A percentile compares a stretch with the other conserved stretches of the same genome.
Evolutionary conservation across 2,113 vertebrate species (phyloP).

Genomic region (Poeciliopsis turrubarensis): DNA sequence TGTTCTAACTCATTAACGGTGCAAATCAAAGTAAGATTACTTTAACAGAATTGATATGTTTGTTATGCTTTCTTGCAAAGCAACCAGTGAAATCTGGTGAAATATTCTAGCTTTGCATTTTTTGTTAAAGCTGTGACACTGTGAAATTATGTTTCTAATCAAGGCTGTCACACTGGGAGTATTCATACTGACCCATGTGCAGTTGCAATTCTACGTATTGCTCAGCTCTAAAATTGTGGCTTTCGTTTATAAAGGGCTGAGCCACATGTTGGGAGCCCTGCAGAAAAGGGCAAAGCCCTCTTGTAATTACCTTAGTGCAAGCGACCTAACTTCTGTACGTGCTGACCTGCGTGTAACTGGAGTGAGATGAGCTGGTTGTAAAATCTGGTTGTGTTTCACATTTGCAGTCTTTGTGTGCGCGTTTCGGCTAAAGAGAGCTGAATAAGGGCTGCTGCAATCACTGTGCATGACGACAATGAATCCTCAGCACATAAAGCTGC

Average conservation of each 20-base stretch:
- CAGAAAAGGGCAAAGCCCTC: constrained; percentile 22
- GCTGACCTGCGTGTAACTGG: constrained; percentile 20
- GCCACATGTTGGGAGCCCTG: constrained; percentile 22
- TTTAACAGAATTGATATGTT: not conserved
- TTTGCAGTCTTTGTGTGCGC: constrained; percentile 7
- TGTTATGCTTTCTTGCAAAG: not conserved
- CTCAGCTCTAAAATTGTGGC: not conserved
- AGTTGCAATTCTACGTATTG: not conserved
- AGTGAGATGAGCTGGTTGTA: constrained; percentile 17
- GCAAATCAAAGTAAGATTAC: too few relatives aligned
- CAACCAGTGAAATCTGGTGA: not conserved
- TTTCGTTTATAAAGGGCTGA: not conserved
- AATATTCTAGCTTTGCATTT: not conserved
- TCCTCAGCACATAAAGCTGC: constrained; percentile 50
- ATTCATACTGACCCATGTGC: not conserved
- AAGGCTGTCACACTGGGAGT: not conserved
- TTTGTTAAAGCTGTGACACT: not conserved
- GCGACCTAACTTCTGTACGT: constrained; percentile 31
- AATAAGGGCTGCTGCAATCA: constrained; percentile 47
- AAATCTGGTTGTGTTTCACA: constrained; percentile 15
- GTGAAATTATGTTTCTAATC: not conserved
- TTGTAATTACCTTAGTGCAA: constrained; percentile 40
- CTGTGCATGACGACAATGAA: constrained; percentile 44
- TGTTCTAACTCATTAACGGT: not conserved
- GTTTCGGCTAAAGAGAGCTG: constrained; percentile 36